Evolutionary conservation across 2,888 invertebrate species (phyloP).

Genomic region (Pandemis cinnamomeana): DNA sequence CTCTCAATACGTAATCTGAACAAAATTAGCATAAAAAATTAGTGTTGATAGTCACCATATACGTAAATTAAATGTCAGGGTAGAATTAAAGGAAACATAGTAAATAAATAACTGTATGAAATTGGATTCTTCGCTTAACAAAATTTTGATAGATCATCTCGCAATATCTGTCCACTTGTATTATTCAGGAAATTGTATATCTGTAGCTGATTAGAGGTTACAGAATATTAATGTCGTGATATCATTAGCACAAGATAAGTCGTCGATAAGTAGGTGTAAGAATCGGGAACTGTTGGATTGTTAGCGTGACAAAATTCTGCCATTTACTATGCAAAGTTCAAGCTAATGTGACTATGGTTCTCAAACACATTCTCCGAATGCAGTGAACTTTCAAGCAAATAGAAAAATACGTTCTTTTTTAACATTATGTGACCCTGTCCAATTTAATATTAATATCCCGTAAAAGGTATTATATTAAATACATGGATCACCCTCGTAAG

Average conservation of each 20-base stretch:
- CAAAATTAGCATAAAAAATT: slow-evolving; percentile 75
- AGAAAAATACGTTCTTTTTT: background rate
- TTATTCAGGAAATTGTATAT: slow-evolving; percentile 56
- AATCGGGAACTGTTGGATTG: slow-evolving; percentile 18
- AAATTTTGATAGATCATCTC: slow-evolving; percentile 70
- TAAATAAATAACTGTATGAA: slow-evolving; percentile 67
- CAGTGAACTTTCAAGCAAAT: background rate
- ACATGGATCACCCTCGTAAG: slow-evolving; percentile 6
- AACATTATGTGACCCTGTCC: slow-evolving; percentile 2
- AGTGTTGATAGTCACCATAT: slow-evolving; percentile 88
- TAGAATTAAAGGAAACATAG: slow-evolving; percentile 80
- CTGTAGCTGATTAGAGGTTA: slow-evolving; percentile 57
- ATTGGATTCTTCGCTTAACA: slow-evolving; percentile 71
- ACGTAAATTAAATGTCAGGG: slow-evolving; percentile 95
- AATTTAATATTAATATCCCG: slow-evolving; percentile 2
- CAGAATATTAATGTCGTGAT: slow-evolving; percentile 66
- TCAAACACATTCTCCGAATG: slow-evolving; percentile 12
- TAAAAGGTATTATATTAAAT: slow-evolving; percentile 18
- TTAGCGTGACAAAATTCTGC: background rate
- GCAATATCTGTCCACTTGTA: slow-evolving; percentile 78
- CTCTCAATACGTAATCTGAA: slow-evolving; percentile 74
- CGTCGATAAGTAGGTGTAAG: slow-evolving; percentile 61
- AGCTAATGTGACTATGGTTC: background rate
- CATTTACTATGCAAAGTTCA: background rate
- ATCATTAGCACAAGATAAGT: slow-evolving; percentile 67